Percentiles rank a stretch among this genome's conserved stretches.
Conservation (phyloP, 2,113 vertebrate species). For the Anoplopoma fimbria region DNA sequence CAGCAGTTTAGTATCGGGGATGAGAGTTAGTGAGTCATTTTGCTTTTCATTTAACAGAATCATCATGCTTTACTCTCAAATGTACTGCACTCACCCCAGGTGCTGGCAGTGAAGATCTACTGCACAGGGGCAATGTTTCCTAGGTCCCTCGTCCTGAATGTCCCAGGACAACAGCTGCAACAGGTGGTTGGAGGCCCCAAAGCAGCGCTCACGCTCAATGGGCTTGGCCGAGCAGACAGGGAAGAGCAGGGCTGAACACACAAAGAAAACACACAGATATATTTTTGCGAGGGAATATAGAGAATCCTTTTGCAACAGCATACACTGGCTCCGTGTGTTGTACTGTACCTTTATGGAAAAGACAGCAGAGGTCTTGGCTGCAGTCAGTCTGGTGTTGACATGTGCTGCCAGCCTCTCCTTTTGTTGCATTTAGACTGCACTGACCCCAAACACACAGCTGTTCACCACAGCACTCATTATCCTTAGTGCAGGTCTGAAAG, state of each 20-base stretch:
- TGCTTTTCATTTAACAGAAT: too few species aligned
- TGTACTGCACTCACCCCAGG: slow-evolving; percentile 83
- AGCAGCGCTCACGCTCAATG: slow-evolving; percentile 89
- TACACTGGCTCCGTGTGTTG: background rate
- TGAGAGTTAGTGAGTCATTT: background rate
- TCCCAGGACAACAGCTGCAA: slow-evolving; percentile 92
- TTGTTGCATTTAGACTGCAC: slow-evolving; percentile 83
- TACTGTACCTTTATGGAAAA: slow-evolving; percentile 88
- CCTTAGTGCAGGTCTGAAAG: slow-evolving; percentile 86
- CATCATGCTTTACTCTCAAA: background rate
- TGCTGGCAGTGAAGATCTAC: slow-evolving; percentile 90
- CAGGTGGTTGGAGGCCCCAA: slow-evolving; percentile 85
- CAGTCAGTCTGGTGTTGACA: slow-evolving; percentile 92
- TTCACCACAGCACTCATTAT: slow-evolving; percentile 90
- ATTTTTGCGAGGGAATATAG: background rate
- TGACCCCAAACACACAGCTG: slow-evolving; percentile 93
- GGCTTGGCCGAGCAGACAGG: slow-evolving; percentile 91
- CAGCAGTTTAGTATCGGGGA: background rate
- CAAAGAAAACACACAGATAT: background rate
- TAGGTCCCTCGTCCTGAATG: slow-evolving; percentile 82
- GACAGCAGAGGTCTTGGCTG: slow-evolving; percentile 89
- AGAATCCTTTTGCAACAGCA: background rate
- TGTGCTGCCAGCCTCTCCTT: slow-evolving; percentile 90
- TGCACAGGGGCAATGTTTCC: slow-evolving; percentile 90
- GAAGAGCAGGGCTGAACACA: slow-evolving; percentile 87